These are phyloP conservation scores for Lepus europaeus DNA, from an alignment of 2,113 vertebrate species.

Conservation along the genomic window DNA sequence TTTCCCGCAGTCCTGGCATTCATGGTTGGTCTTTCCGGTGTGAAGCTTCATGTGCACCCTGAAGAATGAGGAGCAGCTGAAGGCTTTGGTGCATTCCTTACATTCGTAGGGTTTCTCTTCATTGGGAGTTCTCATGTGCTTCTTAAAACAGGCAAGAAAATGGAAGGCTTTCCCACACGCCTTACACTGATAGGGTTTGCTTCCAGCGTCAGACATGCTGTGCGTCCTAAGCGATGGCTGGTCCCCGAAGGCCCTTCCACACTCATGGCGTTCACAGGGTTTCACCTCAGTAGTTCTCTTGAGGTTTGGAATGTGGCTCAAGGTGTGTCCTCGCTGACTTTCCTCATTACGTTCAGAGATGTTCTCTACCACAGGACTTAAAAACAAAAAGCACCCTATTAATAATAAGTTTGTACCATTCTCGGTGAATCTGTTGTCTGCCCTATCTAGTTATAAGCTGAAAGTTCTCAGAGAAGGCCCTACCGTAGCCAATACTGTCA, in stretches of 20 bases:
- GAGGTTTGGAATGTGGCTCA: slow-evolving; percentile 3
- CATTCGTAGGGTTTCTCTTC: slow-evolving; percentile 74
- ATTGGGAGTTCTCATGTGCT: slow-evolving; percentile 70
- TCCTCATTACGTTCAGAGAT: slow-evolving; percentile 42
- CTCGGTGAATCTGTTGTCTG: not conserved
- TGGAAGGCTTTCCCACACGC: slow-evolving; percentile 75
- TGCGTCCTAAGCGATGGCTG: slow-evolving; percentile 65
- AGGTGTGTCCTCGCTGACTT: slow-evolving; percentile 17
- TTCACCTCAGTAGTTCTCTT: not conserved
- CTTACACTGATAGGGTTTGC: slow-evolving; percentile 72
- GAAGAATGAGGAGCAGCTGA: slow-evolving; percentile 73
- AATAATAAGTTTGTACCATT: not conserved
- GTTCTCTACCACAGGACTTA: slow-evolving; percentile 38
- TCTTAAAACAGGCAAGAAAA: slow-evolving; percentile 74
- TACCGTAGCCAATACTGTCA: not conserved
- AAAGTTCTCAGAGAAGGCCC: slow-evolving; percentile 22
- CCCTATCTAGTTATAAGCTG: not conserved
- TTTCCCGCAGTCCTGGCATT: slow-evolving; percentile 72
- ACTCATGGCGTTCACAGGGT: slow-evolving; percentile 31
- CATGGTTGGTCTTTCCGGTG: slow-evolving; percentile 28
- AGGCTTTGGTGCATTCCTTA: slow-evolving; percentile 69
- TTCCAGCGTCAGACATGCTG: slow-evolving; percentile 40
- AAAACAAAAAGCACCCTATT: slow-evolving; percentile 67
- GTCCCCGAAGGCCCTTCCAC: slow-evolving; percentile 41
- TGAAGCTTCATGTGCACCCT: slow-evolving; percentile 74